Base-by-base conservation (phyloP, 53 echinoderm and acorn worm species). In the Holothuria leucospilota region DNA sequence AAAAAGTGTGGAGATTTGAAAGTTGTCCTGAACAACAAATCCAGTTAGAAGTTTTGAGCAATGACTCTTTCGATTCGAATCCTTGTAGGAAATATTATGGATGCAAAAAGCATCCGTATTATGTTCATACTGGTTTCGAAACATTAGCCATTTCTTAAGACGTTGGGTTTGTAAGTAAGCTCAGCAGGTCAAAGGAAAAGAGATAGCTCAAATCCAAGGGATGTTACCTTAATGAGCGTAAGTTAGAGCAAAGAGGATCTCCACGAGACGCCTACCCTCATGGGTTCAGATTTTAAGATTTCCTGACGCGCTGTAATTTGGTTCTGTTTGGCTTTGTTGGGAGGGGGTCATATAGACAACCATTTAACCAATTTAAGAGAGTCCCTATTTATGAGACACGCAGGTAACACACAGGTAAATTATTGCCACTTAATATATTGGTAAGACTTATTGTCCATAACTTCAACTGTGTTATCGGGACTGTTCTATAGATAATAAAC, bases 61-160 rank as follows among this genome's bases (percentile, higher is more conserved):
- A 18, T 16, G 8, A 56, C 56, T 18, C 15, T 56, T 16, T 56
- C 16, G 5, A 18, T 16, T 56, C 18, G 56, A 46, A 46, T 46
- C 8, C 3, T 56, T 0, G 18, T 0, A 1, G 49, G 56, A 56
- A 2, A 56, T 18, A 2, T 56, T 56, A 56, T 56, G 56, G 56
- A 56, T 18, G 15, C 56, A 56, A 18, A 4, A 21, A 52, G 75
- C 75, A 51, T 75, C 75, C 75, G 75, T 75, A 75, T 52, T 52
- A 8, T 25, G 6, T 52, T 52, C 75, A 46, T 51, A n/a, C 26
- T 23, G 51, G 75, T 75, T 75, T 75, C 41, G 75, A 75, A 75
- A 75, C 75, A 75, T 75, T 75, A 75, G 75, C 75, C 75, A 75
- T 51, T 51, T 75, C 41, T 49, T 49, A 52, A 49, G 49, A 24